Base-by-base conservation (phyloP, 37 sponge, comb jelly and placozoan species). In the Beroe forskalii region DNA sequence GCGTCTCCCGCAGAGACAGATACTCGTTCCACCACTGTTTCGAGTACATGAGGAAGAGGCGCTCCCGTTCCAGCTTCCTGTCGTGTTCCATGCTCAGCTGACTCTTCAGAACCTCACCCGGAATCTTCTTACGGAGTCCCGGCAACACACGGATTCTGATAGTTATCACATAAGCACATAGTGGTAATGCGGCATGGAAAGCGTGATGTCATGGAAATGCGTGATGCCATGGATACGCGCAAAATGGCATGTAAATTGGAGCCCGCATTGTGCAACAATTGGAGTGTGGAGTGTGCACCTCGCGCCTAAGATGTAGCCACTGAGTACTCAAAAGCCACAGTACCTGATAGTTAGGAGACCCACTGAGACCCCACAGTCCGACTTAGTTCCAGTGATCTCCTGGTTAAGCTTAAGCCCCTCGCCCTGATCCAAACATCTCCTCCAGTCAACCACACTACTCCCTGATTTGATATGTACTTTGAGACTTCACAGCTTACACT, bases 1-100 rank as follows among this genome's bases (percentile, higher is more conserved):
- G 96, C 0, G 35, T 30, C 9, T 94, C 80, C 60, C 99, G 76
- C 24, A 96, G 91, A 61, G 93, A 90, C 22, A 94, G 92, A 76
- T 93, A 99, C 91, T 99, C 97, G 44, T 91, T 93, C 97, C 99
- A 96, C 99, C 99, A 99, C 91, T 95, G 97, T 76, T 96, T 99
- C 33, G 96, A 91, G 62, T 99, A 99, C 67, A 95, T 92, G 23
- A 96, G 92, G 69, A 98, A 98, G 90, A 95, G 64, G 32, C 97
- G 91, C 62, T 96, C 94, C 41, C 91, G 93, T 76, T 98, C 99
- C 0, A 89, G 38, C 20, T 27, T 41, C 66, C 93, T 91, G 61
- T 93, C 93, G 31, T 93, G 92, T 92, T 98, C 99, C 30, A 95
- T 36, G 20, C 43, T 80, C 14, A 94, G 89, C 91, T 98, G 99